These are phyloP conservation scores for Ommatoiulus sabulosus DNA, from an alignment of 2,888 invertebrate species.

Conservation along the genomic window DNA sequence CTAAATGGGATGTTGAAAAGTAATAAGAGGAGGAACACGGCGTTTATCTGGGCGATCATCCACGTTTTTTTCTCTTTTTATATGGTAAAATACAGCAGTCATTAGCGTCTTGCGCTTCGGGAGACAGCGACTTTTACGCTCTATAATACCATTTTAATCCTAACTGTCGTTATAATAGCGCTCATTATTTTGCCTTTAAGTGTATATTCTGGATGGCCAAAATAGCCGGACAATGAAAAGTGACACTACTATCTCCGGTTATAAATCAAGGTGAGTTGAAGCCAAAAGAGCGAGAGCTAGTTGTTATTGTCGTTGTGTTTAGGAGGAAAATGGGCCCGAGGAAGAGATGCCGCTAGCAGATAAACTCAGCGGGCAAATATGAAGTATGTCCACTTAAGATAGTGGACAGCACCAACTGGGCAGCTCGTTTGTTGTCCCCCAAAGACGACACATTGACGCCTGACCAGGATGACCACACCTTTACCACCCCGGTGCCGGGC, in stretches of 20 bases:
- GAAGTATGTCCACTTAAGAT: constrained; percentile 43
- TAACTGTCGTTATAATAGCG: constrained; percentile 26
- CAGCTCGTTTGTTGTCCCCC: constrained; percentile 40
- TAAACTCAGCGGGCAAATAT: constrained; percentile 9
- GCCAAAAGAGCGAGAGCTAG: constrained; percentile 6
- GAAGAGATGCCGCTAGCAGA: constrained; percentile 36
- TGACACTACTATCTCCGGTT: constrained; percentile 30
- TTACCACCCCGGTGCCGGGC: not conserved
- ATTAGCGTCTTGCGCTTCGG: constrained; percentile 31
- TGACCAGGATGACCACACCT: constrained; percentile 20
- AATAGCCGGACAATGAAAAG: constrained; percentile 31
- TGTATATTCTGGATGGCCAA: not conserved
- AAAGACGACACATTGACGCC: constrained; percentile 23
- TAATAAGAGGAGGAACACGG: not conserved
- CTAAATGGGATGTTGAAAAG: constrained; percentile 36
- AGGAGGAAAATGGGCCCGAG: not conserved
- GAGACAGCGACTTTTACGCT: constrained; percentile 24
- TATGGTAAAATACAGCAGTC: constrained; percentile 31
- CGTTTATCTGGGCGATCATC: not conserved
- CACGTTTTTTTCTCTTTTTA: not conserved
- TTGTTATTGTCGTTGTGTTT: constrained; percentile 13
- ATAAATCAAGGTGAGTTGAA: constrained; percentile 30
- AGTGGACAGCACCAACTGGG: not conserved
- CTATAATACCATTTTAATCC: constrained; percentile 34
- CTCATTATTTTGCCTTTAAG: constrained; percentile 31